Conservation (phyloP, 35 echinoderm and acorn worm species). For the Amphiura filiformis region DNA sequence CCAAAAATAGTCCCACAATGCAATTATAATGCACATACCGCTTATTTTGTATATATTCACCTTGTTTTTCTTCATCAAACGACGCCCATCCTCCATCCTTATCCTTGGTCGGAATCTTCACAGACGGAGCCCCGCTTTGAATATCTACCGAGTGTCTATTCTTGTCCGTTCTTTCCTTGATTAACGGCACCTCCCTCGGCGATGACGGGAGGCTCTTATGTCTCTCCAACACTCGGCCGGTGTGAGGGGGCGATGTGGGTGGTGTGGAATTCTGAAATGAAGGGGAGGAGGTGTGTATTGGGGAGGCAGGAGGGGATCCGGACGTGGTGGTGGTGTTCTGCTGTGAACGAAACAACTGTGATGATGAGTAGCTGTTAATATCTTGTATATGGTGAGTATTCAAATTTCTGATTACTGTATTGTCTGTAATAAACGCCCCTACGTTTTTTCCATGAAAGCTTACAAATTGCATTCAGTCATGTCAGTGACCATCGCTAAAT, state of each 20-base stretch:
- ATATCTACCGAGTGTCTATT: constrained; percentile 26
- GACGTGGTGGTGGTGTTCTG: no score
- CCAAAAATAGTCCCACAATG: no score
- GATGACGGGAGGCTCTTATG: constrained; percentile 43
- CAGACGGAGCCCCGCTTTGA: constrained; percentile 10
- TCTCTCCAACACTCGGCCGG: constrained; percentile 21
- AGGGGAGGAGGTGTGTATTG: constrained; percentile 19
- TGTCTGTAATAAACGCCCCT: no score
- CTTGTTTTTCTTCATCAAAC: constrained; percentile 50
- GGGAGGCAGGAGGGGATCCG: constrained; percentile 46
- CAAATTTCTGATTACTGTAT: no score
- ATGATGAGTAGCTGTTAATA: not conserved
- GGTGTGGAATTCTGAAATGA: not conserved
- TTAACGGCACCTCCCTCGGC: not conserved
- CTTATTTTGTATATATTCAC: no score
- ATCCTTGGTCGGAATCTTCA: constrained; percentile 29
- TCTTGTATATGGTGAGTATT: not conserved
- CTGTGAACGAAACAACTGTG: constrained; percentile 2
- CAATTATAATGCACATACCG: no score
- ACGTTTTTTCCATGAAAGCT: no score
- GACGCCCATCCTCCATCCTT: constrained; percentile 76
- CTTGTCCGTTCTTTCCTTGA: not conserved
- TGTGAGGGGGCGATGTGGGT: constrained; percentile 18
- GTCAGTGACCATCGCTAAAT: no score
- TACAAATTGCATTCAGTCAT: no score